These are phyloP conservation scores for Marmota monax DNA, from an alignment of 2,113 vertebrate genomes.

Conservation along the genomic window DNA sequence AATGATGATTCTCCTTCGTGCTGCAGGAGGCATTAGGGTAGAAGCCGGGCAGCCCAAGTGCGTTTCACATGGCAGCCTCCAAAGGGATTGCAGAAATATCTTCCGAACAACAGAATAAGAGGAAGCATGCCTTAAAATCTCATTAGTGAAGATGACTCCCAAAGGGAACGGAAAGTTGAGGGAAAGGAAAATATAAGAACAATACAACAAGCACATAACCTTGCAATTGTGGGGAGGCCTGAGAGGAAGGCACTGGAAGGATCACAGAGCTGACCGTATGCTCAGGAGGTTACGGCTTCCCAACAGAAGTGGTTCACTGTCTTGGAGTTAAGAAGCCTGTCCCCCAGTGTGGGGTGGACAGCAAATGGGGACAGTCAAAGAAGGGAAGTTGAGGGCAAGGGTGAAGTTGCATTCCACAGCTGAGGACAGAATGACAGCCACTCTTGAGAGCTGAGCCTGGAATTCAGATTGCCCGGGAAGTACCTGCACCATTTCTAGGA, in stretches of 20 bases:
- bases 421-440: neutral
- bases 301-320: neutral
- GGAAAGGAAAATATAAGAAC: neutral
- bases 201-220: neutral
- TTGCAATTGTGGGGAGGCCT: neutral
- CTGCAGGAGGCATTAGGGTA: neutral
- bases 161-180: neutral
- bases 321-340: neutral
- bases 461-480: neutral
- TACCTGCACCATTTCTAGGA: constrained; percentile 4
- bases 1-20: neutral
- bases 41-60: neutral
- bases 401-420: neutral
- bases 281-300: neutral
- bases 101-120: neutral
- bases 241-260: neutral
- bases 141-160: neutral
- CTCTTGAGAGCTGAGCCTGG: neutral
- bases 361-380: neutral
- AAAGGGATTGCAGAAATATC: neutral
- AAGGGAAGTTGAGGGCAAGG: neutral
- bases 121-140: constrained; percentile 16
- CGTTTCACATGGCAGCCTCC: neutral
- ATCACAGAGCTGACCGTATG: neutral
- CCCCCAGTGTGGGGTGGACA: neutral